A percentile compares a stretch with the other conserved stretches of the same genome.
phyloP scores from a whole-genome alignment of 2,888 invertebrate species.

The Aleiodes leptofemur region DNA sequence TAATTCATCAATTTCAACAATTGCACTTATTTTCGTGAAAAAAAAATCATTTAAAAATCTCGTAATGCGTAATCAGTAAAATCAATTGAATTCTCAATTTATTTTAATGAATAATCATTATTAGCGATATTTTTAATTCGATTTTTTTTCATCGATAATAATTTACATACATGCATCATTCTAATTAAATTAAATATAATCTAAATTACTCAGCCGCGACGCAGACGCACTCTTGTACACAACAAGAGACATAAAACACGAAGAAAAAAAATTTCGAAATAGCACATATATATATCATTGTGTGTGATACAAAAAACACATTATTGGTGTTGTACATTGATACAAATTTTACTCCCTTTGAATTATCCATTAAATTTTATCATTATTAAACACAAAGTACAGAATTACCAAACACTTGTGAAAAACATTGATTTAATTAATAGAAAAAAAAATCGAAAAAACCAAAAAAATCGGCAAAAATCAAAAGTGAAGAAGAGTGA shows the following conservation, averaged over 20 bases:
- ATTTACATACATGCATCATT: slow-evolving; percentile 47
- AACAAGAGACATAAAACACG: slow-evolving; percentile 32
- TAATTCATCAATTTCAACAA: slow-evolving; percentile 11
- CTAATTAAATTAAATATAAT: slow-evolving; percentile 58
- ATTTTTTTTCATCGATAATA: slow-evolving; percentile 36
- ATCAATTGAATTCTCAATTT: too few species aligned
- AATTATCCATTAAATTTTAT: slow-evolving; percentile 4
- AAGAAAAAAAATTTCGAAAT: slow-evolving; percentile 15
- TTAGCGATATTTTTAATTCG: neutral
- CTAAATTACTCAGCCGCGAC: slow-evolving; percentile 60
- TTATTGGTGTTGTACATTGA: slow-evolving; percentile 47
- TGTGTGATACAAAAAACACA: slow-evolving; percentile 48
- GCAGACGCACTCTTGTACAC: slow-evolving; percentile 63
- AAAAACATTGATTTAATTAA: slow-evolving; percentile 34
- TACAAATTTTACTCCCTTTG: slow-evolving; percentile 28
- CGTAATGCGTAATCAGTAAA: too few species aligned
- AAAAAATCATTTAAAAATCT: too few species aligned
- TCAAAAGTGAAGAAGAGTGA: slow-evolving; percentile 37
- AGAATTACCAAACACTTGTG: slow-evolving; percentile 6
- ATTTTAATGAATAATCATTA: too few species aligned
- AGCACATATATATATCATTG: slow-evolving; percentile 32
- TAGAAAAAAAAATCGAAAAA: slow-evolving; percentile 5
- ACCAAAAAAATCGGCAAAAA: slow-evolving; percentile 7
- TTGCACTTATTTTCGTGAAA: too few species aligned
- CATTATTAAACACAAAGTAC: slow-evolving; percentile 4